Conservation (phyloP, 2,888 invertebrate species). For the Pardosa pseudoannulata region DNA sequence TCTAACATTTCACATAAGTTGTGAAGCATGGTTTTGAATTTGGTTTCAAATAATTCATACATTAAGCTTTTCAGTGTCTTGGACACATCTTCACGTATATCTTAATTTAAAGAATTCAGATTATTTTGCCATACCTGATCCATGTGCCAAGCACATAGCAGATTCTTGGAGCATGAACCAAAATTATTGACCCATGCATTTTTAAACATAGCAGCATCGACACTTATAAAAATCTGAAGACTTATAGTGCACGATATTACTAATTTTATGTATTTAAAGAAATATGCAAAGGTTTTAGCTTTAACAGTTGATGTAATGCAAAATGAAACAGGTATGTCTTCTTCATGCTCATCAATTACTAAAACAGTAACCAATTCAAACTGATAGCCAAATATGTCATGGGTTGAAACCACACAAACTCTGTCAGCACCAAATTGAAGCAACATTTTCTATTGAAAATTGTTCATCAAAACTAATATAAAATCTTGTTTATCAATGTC, state of each 20-base stretch:
- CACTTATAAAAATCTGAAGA: neutral
- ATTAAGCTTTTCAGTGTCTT: neutral
- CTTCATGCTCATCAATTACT: conserved; percentile 10
- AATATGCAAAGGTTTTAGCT: neutral
- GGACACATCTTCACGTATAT: neutral
- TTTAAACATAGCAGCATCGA: conserved; percentile 10
- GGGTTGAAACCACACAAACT: neutral
- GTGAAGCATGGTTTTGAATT: neutral
- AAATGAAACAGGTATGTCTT: conserved; percentile 9
- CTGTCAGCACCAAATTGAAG: neutral
- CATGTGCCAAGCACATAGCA: neutral
- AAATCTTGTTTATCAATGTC: neutral
- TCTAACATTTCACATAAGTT: conserved; percentile 5
- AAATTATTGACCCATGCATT: conserved; percentile 16
- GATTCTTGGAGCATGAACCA: neutral
- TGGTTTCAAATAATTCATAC: neutral
- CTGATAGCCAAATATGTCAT: neutral
- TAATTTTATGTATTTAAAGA: neutral
- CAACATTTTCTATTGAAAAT: conserved; percentile 17
- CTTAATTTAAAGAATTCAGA: neutral
- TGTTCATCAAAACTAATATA: conserved; percentile 15
- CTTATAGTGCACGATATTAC: neutral
- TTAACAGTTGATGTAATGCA: neutral
- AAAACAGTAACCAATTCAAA: conserved; percentile 16
- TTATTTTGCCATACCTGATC: neutral